Percentiles rank a stretch among this genome's conserved stretches.
These are phyloP conservation scores for Halcyon badia DNA, from an alignment of 2,797 vertebrate species.

Conservation along the genomic window DNA sequence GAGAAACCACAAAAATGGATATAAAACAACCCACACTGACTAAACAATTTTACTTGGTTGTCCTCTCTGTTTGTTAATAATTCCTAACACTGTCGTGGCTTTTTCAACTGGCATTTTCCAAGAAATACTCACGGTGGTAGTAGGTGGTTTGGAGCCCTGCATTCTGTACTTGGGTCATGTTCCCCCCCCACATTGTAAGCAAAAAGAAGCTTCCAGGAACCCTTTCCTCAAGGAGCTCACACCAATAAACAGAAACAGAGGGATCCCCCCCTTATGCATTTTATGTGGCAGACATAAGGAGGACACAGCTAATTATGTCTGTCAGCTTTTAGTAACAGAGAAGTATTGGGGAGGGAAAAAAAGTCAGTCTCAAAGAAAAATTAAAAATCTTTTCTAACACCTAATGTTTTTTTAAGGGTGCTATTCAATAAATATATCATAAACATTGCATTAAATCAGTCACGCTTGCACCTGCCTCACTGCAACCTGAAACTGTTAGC, in stretches of 20 bases:
- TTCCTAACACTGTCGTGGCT: neutral
- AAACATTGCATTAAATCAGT: neutral
- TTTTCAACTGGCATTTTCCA: neutral
- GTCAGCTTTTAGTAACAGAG: neutral
- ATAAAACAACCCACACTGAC: neutral
- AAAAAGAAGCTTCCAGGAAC: neutral
- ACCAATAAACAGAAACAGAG: neutral
- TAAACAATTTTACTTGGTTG: neutral
- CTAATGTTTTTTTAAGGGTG: neutral
- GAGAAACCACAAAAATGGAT: neutral
- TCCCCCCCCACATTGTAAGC: neutral
- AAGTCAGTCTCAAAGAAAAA: neutral
- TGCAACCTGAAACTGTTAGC: neutral
- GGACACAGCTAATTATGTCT: neutral
- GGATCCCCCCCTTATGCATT: neutral
- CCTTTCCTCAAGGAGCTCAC: neutral
- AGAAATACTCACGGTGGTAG: neutral
- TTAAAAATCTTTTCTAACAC: neutral
- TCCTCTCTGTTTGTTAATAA: neutral
- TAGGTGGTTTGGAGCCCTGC: neutral
- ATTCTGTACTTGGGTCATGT: neutral
- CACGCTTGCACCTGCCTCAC: neutral
- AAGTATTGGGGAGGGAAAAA: accelerated
- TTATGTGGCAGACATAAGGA: neutral
- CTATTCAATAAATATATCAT: neutral